Percentiles rank a stretch among this genome's conserved stretches.
Evolutionary conservation across 2,888 invertebrate genomes (phyloP).

Genomic region (Priapulus caudatus): DNA sequence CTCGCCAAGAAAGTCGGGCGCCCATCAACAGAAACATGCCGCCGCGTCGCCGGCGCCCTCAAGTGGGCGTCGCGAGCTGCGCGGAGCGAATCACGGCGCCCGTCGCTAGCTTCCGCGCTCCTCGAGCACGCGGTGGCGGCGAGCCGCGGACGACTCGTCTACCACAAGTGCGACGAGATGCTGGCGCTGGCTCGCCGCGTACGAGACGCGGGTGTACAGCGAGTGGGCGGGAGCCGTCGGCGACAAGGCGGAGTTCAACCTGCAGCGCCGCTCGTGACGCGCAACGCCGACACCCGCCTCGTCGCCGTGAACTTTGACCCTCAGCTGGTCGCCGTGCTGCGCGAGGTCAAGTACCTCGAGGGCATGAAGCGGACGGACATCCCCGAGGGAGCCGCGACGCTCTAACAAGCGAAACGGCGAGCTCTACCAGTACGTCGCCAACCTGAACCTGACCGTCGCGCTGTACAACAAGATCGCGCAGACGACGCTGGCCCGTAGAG

Average conservation of each 20-base stretch:
- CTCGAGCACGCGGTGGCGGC: too few relatives aligned
- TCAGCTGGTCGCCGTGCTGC: constrained; percentile 61
- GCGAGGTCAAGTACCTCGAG: constrained; percentile 79
- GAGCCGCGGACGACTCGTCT: too few relatives aligned
- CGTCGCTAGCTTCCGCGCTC: too few relatives aligned
- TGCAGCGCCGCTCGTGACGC: constrained; percentile 58
- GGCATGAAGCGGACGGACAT: constrained; percentile 56
- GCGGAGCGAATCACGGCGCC: too few relatives aligned
- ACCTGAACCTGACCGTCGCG: constrained; percentile 36
- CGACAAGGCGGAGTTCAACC: constrained; percentile 57
- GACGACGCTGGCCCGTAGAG: constrained; percentile 70
- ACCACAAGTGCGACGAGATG: constrained; percentile 59
- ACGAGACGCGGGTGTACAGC: constrained; percentile 58
- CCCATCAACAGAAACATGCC: constrained; percentile 65
- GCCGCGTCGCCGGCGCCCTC: constrained; percentile 66
- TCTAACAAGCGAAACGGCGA: constrained; percentile 66
- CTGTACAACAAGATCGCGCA: constrained; percentile 73
- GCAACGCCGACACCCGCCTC: constrained; percentile 45
- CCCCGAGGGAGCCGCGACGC: constrained; percentile 56
- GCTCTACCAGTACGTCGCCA: constrained; percentile 56
- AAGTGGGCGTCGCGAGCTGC: too few relatives aligned
- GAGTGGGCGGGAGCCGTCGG: constrained; percentile 65
- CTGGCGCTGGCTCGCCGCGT: constrained; percentile 55
- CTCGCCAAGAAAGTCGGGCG: constrained; percentile 26
- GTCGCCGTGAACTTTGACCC: constrained; percentile 74